Conservation (phyloP, 2,888 invertebrate genomes). For the Capitulum mitella region DNA sequence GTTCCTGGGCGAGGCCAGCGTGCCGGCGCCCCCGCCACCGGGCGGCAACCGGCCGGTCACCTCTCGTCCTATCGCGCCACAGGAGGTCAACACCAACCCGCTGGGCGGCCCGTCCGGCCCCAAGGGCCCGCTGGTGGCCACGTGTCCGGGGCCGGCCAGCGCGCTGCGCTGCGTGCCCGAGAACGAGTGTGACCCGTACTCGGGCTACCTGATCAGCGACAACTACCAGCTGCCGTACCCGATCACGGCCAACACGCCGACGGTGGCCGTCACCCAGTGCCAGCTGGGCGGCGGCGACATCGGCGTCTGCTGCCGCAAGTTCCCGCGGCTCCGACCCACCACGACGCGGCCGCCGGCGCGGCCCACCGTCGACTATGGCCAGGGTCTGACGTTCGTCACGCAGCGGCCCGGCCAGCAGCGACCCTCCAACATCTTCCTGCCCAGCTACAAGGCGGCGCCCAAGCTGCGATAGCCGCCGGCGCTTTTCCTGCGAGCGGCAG, state of each 20-base stretch:
- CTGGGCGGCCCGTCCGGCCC: conserved; percentile 6
- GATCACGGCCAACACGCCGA: background rate
- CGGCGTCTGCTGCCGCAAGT: background rate
- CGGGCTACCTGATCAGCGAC: conserved; percentile 10
- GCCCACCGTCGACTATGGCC: background rate
- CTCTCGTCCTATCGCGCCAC: background rate
- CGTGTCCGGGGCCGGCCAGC: background rate
- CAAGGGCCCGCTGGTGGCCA: background rate
- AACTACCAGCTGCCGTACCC: background rate
- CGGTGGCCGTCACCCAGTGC: background rate
- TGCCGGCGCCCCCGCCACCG: background rate
- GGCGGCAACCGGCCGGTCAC: no score
- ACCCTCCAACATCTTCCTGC: background rate
- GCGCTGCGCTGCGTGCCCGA: background rate
- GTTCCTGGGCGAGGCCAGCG: background rate
- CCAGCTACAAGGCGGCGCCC: background rate
- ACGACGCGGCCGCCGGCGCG: background rate
- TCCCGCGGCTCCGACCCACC: background rate
- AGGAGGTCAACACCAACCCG: background rate
- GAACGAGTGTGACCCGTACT: background rate
- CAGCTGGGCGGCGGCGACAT: background rate
- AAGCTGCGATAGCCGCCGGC: no score
- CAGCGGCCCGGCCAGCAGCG: background rate
- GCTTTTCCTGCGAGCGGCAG: no score
- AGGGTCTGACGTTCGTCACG: background rate